These are phyloP conservation scores for Yponomeuta cagnagella DNA, from an alignment of 2,888 invertebrate species.

Conservation along the genomic window DNA sequence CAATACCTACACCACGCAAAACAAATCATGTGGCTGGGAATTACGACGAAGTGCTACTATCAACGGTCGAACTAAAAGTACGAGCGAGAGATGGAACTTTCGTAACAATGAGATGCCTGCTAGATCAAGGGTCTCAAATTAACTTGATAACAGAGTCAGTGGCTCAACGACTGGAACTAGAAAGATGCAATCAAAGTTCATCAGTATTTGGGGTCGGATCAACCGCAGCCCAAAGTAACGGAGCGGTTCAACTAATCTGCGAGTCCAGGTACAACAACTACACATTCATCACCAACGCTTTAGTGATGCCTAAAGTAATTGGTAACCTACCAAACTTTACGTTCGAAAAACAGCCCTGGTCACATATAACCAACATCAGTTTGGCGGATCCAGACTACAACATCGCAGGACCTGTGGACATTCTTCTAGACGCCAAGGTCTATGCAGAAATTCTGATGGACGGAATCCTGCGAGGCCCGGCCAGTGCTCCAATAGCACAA, in stretches of 20 bases:
- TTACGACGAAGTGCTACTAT: neutral
- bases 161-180: constrained; percentile 17
- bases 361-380: constrained; percentile 12
- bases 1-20: constrained; percentile 18
- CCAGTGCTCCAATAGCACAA: constrained; percentile 11
- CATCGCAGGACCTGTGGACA: constrained; percentile 18
- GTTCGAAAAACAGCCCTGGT: constrained; percentile 17
- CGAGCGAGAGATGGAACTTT: too few species aligned
- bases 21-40: constrained; percentile 18
- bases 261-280: constrained; percentile 7
- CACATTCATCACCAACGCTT: constrained; percentile 13
- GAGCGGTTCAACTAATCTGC: constrained; percentile 5
- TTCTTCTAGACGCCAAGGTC: constrained; percentile 18
- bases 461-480: constrained; percentile 9
- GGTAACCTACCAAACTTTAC: constrained; percentile 18
- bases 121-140: constrained; percentile 23
- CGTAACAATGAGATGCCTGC: constrained; percentile 19
- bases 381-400: constrained; percentile 20
- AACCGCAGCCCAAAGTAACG: constrained; percentile 15
- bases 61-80: too few species aligned
- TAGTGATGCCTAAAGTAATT: constrained; percentile 18
- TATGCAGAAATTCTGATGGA: constrained; percentile 15
- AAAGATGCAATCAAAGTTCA: neutral
- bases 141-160: constrained; percentile 21
- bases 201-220: neutral